Percentiles rank a stretch among this genome's conserved stretches.
phyloP scores from a whole-genome alignment of 2,888 invertebrate genomes.

The Acrocyrtus sp. region DNA sequence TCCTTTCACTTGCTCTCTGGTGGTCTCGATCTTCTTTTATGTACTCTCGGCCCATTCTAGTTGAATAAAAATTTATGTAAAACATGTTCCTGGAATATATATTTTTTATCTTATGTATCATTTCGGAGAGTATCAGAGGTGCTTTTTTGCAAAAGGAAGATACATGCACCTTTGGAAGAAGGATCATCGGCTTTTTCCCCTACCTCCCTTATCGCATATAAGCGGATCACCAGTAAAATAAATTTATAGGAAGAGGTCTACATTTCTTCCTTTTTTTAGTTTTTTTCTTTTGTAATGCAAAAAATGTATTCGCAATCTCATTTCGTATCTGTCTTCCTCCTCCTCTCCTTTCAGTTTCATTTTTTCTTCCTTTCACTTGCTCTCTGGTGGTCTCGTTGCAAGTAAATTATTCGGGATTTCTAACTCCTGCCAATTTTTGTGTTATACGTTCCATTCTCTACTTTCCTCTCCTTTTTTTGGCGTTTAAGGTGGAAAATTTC shows the following conservation, averaged over 20 bases:
- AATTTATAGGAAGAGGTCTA: too few species aligned
- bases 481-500: neutral
- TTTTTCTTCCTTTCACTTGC: slow-evolving; percentile 4
- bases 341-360: slow-evolving; percentile 1
- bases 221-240: too few species aligned
- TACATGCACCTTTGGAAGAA: too few species aligned
- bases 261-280: neutral
- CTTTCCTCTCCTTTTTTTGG: neutral
- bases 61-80: too few species aligned
- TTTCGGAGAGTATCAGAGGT: too few species aligned
- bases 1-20: neutral
- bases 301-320: slow-evolving; percentile 48
- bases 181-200: too few species aligned
- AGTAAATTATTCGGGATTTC: slow-evolving; percentile 45
- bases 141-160: too few species aligned
- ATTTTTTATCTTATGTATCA: too few species aligned
- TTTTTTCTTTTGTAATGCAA: slow-evolving; percentile 42
- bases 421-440: slow-evolving; percentile 45
- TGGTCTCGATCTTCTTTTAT: neutral
- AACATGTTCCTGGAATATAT: too few species aligned
- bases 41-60: too few species aligned
- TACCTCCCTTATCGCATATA: too few species aligned
- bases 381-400: neutral
- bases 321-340: slow-evolving; percentile 35
- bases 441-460: slow-evolving; percentile 10